Evolutionary conservation across 2,888 invertebrate genomes (phyloP), one percentile per base, ranked within the genome.

Genomic region (Adela reaumurella): DNA sequence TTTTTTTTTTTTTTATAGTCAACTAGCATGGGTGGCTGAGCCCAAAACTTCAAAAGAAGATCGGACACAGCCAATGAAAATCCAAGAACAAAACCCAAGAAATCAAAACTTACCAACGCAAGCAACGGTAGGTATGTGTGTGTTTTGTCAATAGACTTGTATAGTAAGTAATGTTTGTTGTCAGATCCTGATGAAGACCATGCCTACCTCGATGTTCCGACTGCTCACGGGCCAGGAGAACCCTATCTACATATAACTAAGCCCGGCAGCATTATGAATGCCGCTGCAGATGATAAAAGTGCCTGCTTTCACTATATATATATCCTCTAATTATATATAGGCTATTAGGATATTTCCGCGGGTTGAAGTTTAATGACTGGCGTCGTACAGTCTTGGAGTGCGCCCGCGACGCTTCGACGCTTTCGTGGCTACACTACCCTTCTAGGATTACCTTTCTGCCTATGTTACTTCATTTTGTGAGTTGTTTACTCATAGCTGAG

Each of bases 151-250:
- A n/a, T n/a, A n/a, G n/a, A n/a, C n/a, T n/a, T n/a, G n/a, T n/a
- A n/a, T n/a, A n/a, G n/a, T n/a, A n/a, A 6, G 5, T 46, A 46
- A 43, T 46, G 17, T 53, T 54, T 50, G 54, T 54, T 82, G 84
- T 28, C 84, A 97, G 97, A 99, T 99, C 62, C 85, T 97, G 62
- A 99, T 99, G 98, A 99, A 99, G 82, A 99, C 99, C 52, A 99
- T 99, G 99, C 99, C 99, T 61, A 99, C 99, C 57, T 98, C 98
- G 57, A 99, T 99, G 96, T 99, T 97, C 83, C 88, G 98, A 64
- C 84, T 99, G 68, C 83, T 99, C 65, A 99, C 99, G 59, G 99
- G 99, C 53, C 99, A 99, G 81, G 99, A 99, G 82, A 94, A 95
- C 73, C 99, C 99, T 59, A 92, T 97, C 77, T 99, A 97, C 81